Conservation (phyloP, 2,113 vertebrate species). For the Lycaon pictus region DNA sequence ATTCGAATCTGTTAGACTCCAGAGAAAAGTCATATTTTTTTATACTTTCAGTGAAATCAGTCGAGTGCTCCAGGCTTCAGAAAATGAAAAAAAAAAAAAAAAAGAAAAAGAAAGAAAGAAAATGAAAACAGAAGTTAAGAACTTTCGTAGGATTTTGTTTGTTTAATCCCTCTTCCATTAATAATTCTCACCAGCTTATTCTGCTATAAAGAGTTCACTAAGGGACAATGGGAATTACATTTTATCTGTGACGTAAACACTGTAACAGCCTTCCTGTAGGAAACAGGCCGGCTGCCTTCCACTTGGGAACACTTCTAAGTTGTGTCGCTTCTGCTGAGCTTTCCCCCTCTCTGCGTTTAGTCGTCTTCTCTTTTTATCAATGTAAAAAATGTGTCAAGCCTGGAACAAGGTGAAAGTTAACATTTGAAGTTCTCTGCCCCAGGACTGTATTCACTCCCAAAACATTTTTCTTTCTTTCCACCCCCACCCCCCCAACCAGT, state of each 20-base stretch:
- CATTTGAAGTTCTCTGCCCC: background rate
- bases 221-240: constrained; percentile 33
- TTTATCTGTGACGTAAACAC: constrained; percentile 56
- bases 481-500: background rate
- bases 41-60: constrained; percentile 37
- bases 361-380: background rate
- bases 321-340: constrained; percentile 14
- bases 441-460: background rate
- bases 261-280: background rate
- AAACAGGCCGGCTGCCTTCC: background rate
- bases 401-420: constrained; percentile 36
- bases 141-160: constrained; percentile 51
- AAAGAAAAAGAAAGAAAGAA: constrained; percentile 53
- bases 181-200: constrained; percentile 55
- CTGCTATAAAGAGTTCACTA: background rate
- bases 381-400: background rate
- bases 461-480: background rate
- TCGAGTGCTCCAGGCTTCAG: constrained; percentile 11
- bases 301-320: background rate
- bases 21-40: background rate
- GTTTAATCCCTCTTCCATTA: constrained; percentile 48
- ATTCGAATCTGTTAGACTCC: constrained; percentile 14
- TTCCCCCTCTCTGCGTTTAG: background rate
- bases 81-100: constrained; percentile 60
- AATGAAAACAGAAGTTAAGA: constrained; percentile 66